Base-by-base conservation (phyloP, 2,888 invertebrate species). In the Marronus borbonicus region DNA sequence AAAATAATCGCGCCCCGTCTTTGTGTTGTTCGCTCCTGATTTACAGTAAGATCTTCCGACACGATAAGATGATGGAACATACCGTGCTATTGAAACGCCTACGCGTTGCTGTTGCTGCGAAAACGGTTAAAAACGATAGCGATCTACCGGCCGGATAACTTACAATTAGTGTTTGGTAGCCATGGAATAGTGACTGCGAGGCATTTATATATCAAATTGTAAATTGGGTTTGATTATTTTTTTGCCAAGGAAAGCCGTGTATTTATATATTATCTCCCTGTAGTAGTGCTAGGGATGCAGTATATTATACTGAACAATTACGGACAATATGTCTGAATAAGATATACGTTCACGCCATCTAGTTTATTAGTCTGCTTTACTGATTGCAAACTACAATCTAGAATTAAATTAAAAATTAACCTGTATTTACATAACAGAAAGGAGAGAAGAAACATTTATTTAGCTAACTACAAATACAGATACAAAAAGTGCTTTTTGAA, bases 81-180 rank as follows among this genome's bases (percentile, higher is more conserved):
- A 58, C 58, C 55, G 72, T 72, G 72, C 72, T 36, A 72, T 72
- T 72, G 72, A 72, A 36, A 72, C 72, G 58, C 72, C 72, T 58
- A 72, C 72, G 39, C 70, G 39, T 39, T 58, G 58, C 5, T 39
- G 58, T 72, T 72, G 20, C 58, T 58, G 55, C 58, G 72, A 72
- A 72, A 72, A 72, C 72, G 8, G 58, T 58, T 50, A 68, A 68
- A 68, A 55, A 58, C 58, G 72, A 72, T 72, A 72, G 39, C 58
- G 58, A 72, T 72, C 72, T 72, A 10, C 55, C 4, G 7, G 39
- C 39, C 31, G 72, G 72, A 72, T 58, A 72, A 58, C 17, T 72
- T 72, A 58, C 72, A 72, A 72, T 72, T 72, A 58, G 72, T 58
- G 36, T 58, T 66, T 72, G 58, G 72, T 72, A 72, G 72, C 72